Evolutionary conservation across 2,888 invertebrate species (phyloP).

Genomic region (Agrotis segetum): DNA sequence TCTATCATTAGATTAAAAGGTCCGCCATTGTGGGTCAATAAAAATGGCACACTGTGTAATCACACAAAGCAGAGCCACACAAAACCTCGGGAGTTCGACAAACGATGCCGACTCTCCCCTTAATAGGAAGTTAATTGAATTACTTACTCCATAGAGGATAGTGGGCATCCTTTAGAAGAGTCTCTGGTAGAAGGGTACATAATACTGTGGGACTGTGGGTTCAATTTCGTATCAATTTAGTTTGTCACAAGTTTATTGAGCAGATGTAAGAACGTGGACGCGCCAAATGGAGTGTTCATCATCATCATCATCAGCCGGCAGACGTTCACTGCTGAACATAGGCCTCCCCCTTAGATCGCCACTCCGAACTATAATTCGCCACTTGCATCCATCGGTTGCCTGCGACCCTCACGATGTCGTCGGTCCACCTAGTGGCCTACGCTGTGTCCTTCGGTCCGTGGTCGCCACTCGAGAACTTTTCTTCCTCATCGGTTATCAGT

Average conservation of each 20-base stretch:
- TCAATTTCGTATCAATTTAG: slow-evolving; percentile 52
- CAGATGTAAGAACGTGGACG: neutral
- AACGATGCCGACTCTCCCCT: slow-evolving; percentile 62
- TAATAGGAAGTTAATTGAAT: slow-evolving; percentile 69
- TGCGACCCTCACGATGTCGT: too few relatives aligned
- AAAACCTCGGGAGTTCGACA: slow-evolving; percentile 59
- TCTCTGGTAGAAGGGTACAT: slow-evolving; percentile 46
- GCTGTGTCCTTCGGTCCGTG: too few relatives aligned
- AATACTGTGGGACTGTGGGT: slow-evolving; percentile 19
- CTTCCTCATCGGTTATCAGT: too few relatives aligned
- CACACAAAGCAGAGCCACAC: slow-evolving; percentile 46
- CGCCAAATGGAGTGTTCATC: too few relatives aligned
- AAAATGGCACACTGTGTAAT: slow-evolving; percentile 35
- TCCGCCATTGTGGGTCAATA: neutral
- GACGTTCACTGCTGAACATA: too few relatives aligned
- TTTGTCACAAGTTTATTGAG: slow-evolving; percentile 20
- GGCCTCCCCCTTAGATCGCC: too few relatives aligned
- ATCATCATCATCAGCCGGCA: too few relatives aligned
- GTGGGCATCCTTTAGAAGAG: slow-evolving; percentile 41
- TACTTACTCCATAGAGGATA: slow-evolving; percentile 59
- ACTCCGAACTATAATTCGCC: too few relatives aligned
- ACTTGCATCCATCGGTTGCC: too few relatives aligned
- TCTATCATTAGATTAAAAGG: neutral
- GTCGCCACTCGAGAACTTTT: too few relatives aligned
- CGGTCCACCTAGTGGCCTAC: too few relatives aligned